phyloP scores from a whole-genome alignment of 2,113 vertebrate species.

The Oxygymnocypris stewartii region DNA sequence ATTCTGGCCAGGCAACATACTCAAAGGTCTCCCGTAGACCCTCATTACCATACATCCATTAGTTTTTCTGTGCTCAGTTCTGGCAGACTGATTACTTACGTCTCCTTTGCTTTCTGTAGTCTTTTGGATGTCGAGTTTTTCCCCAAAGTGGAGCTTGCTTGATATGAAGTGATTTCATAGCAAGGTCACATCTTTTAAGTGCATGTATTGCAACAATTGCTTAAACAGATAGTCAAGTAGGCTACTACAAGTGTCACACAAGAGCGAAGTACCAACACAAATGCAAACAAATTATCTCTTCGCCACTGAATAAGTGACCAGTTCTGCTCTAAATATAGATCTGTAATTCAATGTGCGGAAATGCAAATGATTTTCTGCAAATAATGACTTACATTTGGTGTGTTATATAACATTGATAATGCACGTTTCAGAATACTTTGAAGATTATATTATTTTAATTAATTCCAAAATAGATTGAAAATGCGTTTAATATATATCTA shows the following conservation, averaged over 20 bases:
- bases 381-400: too few species aligned
- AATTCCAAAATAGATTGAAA: too few species aligned
- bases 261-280: conserved; percentile 53
- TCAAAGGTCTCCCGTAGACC: conserved; percentile 39
- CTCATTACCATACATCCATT: conserved; percentile 10
- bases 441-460: too few species aligned
- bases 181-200: neutral
- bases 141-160: neutral
- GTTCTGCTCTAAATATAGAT: conserved; percentile 25
- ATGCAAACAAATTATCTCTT: conserved; percentile 49
- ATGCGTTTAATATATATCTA: too few species aligned
- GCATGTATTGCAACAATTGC: neutral
- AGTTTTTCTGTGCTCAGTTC: neutral
- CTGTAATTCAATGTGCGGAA: neutral
- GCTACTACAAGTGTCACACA: neutral
- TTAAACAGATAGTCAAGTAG: conserved; percentile 14
- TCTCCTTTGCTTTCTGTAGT: neutral
- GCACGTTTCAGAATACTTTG: too few species aligned
- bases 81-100: neutral
- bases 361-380: too few species aligned
- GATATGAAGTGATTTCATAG: neutral
- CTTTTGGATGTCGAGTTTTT: too few species aligned
- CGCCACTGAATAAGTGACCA: neutral
- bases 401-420: too few species aligned
- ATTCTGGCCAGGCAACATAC: conserved; percentile 56